Conservation (phyloP, 2,888 invertebrate genomes). For the Smittia sp. region DNA sequence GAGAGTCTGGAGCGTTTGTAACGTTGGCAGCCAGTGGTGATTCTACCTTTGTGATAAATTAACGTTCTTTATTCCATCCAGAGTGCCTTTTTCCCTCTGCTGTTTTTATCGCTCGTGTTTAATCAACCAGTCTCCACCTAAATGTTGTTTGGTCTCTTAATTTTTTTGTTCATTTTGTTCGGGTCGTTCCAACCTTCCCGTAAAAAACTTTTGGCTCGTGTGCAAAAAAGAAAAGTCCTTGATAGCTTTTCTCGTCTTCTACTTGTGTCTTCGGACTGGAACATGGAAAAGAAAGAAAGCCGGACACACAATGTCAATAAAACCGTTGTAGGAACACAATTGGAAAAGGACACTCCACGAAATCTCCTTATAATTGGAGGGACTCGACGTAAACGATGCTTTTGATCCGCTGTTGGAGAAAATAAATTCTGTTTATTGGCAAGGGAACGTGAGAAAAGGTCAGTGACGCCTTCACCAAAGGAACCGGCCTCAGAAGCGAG, state of each 20-base stretch:
- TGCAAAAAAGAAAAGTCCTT: background rate
- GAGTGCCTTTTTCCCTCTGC: background rate
- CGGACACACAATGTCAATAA: background rate
- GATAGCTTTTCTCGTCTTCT: background rate
- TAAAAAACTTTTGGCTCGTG: background rate
- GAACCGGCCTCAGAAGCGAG: too few relatives aligned
- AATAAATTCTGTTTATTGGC: background rate
- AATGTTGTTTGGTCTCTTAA: slow-evolving; percentile 8
- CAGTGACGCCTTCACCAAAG: too few relatives aligned
- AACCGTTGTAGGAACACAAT: background rate
- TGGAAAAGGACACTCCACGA: background rate
- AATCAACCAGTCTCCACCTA: slow-evolving; percentile 15
- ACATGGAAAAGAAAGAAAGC: background rate
- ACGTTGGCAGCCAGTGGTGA: background rate
- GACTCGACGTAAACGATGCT: background rate
- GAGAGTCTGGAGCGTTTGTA: background rate
- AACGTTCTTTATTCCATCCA: background rate
- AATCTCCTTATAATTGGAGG: slow-evolving; percentile 1
- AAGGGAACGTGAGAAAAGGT: background rate
- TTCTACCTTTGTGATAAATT: slow-evolving; percentile 6
- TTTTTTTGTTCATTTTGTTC: background rate
- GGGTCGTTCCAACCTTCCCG: background rate
- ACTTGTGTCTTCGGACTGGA: background rate
- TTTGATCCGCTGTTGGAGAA: background rate
- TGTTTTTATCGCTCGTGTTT: background rate